Conservation (phyloP, 1,140 invertebrate species). For the Drosophila sp. region DNA sequence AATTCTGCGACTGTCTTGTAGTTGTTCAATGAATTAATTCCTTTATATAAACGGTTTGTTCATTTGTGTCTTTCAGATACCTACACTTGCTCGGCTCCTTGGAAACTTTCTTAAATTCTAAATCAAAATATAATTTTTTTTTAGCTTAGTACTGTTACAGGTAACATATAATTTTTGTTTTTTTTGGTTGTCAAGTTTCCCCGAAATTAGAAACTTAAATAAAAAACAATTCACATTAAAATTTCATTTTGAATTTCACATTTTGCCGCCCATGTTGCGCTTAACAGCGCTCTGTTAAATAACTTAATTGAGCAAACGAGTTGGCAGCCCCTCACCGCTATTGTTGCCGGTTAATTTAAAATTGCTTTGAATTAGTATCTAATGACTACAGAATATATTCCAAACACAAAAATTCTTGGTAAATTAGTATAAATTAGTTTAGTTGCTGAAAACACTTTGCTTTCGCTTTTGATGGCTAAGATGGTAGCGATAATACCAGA, state of each 20-base stretch:
- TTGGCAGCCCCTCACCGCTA: background rate
- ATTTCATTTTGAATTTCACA: background rate
- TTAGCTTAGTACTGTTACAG: too few species aligned
- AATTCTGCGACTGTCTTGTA: slow-evolving; percentile 2
- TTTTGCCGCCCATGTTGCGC: background rate
- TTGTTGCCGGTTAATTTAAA: background rate
- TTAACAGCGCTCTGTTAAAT: slow-evolving; percentile 7
- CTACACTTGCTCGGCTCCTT: too few species aligned
- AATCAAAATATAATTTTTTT: too few species aligned
- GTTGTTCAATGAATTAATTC: slow-evolving; percentile 11
- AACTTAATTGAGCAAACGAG: background rate
- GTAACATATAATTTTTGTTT: too few species aligned
- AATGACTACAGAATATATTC: background rate
- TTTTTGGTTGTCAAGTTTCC: too few species aligned
- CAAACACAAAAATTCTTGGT: background rate
- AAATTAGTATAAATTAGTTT: background rate
- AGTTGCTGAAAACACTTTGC: slow-evolving; percentile 49
- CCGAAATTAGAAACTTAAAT: too few species aligned
- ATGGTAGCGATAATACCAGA: slow-evolving; percentile 58
- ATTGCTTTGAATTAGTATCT: background rate
- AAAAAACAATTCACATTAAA: too few species aligned
- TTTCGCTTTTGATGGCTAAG: slow-evolving; percentile 38
- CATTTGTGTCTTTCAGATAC: background rate
- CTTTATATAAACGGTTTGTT: background rate
- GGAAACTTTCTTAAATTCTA: too few species aligned